phyloP scores from a whole-genome alignment of 2,113 vertebrate species.

The Oenanthe melanoleuca region DNA sequence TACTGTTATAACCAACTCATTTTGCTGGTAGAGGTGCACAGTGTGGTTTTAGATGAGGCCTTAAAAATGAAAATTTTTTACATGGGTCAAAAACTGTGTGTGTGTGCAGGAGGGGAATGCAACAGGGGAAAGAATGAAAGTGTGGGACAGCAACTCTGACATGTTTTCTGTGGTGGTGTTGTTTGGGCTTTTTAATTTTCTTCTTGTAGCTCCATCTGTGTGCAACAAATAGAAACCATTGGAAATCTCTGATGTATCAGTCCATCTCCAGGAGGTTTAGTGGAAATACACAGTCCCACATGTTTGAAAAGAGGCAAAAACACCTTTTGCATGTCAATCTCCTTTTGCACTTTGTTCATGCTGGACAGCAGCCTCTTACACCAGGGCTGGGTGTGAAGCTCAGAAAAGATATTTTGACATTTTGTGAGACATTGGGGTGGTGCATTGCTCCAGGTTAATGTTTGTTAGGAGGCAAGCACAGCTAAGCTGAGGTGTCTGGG shows the following conservation, averaged over 20 bases:
- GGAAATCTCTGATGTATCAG: not conserved
- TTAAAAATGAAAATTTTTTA: not conserved
- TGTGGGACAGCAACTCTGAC: not conserved
- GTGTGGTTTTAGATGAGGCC: fast-evolving
- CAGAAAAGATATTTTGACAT: not conserved
- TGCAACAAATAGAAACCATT: not conserved
- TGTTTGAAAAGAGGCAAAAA: not conserved
- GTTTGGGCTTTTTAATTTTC: not conserved
- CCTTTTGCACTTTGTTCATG: not conserved
- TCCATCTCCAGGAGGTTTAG: not conserved
- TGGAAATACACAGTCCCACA: not conserved
- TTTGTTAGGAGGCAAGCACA: not conserved
- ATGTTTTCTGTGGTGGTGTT: not conserved
- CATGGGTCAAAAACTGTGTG: fast-evolving
- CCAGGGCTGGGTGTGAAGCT: not conserved
- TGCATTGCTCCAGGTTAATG: not conserved
- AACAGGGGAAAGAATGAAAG: not conserved
- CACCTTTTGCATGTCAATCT: not conserved
- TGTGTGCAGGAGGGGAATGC: not conserved
- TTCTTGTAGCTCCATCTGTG: not conserved
- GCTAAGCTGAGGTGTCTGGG: not conserved
- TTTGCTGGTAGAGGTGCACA: not conserved
- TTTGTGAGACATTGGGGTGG: not conserved
- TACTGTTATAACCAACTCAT: not conserved
- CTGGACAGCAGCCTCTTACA: not conserved